Evolutionary conservation across 2,113 vertebrate genomes (phyloP), one percentile per base, ranked within the genome.

Genomic region (Camarhynchus parvulus): DNA sequence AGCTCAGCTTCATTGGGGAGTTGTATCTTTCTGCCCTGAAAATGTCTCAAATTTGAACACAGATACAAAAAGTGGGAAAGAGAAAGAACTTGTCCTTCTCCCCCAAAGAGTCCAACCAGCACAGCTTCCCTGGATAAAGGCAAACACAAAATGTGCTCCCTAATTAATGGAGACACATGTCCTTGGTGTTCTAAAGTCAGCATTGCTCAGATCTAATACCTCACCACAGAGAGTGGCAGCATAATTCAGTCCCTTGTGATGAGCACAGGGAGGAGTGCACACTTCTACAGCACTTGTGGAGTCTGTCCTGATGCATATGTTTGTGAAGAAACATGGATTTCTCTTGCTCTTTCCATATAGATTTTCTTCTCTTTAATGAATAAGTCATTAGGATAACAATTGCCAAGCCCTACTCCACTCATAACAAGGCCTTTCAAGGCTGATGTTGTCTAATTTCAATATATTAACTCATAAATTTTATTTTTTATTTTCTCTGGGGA

Each of bases 361-460:
- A 88, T 93, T 94, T 95, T 66, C 37, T 55, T 80, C 78, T 62
- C 37, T 85, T 80, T 74, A 82, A 90, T 89, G 81, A 95, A 79
- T 85, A 94, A 89, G 41, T 76, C 63, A 90, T 92, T 83, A 83
- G 67, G 52, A 63, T 37, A 86, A 87, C 63, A 84, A 56, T 13
- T 83, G 55, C 47, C 62, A 70, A 80, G 27, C 30, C 50, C 23
- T 80, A 14, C 39, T 58, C 77, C 9, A 49, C 31, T 83, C 52
- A 47, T 39, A 85, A 39, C 31, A 61, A 87, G 50, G 28, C 8
- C 30, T 68, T 89, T 84, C 66, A 68, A 89, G 46, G 70, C 53
- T 93, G 67, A 30, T 49, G 11, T 2, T 62, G 35, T 74, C 68
- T 55, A 9, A 74, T 70, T 25, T 92, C 90, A 77, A 70, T n/a